phyloP scores from a whole-genome alignment of 1,140 invertebrate genomes.

The Bombus consobrinus region DNA sequence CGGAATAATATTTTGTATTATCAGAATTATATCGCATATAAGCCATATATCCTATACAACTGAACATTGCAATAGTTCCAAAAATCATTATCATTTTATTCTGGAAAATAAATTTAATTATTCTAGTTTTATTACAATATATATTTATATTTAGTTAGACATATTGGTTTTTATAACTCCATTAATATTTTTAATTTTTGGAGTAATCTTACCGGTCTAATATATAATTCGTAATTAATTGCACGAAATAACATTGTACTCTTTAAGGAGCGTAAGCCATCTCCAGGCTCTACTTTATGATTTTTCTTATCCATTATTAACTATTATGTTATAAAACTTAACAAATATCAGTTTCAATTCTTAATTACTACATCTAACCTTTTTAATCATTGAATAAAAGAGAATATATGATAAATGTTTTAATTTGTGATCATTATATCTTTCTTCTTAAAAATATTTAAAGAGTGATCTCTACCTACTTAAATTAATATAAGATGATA shows the following conservation, averaged over 20 bases:
- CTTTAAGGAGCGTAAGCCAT: conserved; percentile 89
- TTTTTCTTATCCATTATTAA: conserved; percentile 69
- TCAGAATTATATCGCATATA: conserved; percentile 92
- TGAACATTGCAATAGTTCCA: conserved; percentile 86
- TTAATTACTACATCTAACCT: not conserved
- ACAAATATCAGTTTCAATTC: no score
- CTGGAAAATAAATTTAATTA: conserved; percentile 82
- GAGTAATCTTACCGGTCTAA: conserved; percentile 87
- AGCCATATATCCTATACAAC: conserved; percentile 87
- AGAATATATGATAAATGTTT: not conserved
- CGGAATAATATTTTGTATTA: conserved; percentile 89
- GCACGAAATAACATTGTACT: conserved; percentile 88
- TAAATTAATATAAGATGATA: not conserved
- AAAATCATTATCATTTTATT: conserved; percentile 91
- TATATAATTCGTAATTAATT: conserved; percentile 93
- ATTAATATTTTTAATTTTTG: not conserved
- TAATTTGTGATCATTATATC: not conserved
- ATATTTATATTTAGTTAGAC: not conserved
- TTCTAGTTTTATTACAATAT: not conserved
- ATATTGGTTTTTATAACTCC: not conserved
- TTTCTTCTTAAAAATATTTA: not conserved
- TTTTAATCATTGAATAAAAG: not conserved
- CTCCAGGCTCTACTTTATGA: conserved; percentile 84
- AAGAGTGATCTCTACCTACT: not conserved
- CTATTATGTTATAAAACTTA: not conserved